These are phyloP conservation scores for Lepilemur ruficaudatus DNA, from an alignment of 2,797 vertebrate species.

Conservation along the genomic window DNA sequence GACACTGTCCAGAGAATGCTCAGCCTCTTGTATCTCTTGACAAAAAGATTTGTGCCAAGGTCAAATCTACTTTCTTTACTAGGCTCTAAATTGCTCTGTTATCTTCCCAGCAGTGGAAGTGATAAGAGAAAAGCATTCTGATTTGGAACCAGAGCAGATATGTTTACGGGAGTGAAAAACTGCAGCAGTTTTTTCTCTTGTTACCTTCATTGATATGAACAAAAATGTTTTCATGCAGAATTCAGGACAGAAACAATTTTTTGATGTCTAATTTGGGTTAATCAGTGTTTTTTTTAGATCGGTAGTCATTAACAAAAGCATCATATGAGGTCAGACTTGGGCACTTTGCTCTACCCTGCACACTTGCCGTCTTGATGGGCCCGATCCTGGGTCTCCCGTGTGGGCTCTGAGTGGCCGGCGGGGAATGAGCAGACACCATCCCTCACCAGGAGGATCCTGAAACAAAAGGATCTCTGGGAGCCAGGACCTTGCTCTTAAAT, in stretches of 20 bases:
- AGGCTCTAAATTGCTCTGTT: slow-evolving; percentile 7
- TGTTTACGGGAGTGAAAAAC: background rate
- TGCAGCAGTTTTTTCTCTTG: background rate
- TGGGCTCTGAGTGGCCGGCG: background rate
- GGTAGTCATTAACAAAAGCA: background rate
- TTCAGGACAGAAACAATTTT: background rate
- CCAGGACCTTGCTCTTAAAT: background rate
- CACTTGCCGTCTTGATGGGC: background rate
- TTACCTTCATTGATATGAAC: background rate
- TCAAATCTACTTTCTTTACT: slow-evolving; percentile 3
- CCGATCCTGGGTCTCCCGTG: background rate
- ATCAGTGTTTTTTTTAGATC: background rate
- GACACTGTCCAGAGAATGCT: background rate
- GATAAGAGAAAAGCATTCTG: background rate
- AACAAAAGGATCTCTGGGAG: background rate
- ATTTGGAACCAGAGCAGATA: background rate
- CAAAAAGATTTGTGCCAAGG: background rate
- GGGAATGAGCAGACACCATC: background rate
- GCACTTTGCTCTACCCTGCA: background rate
- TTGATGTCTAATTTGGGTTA: background rate
- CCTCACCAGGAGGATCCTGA: background rate
- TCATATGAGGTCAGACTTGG: background rate
- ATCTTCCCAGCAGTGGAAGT: background rate
- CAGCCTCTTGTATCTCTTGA: background rate
- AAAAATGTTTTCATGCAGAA: background rate